Evolutionary conservation across 2,113 vertebrate species (phyloP).

Genomic region (Pangasianodon hypophthalmus): DNA sequence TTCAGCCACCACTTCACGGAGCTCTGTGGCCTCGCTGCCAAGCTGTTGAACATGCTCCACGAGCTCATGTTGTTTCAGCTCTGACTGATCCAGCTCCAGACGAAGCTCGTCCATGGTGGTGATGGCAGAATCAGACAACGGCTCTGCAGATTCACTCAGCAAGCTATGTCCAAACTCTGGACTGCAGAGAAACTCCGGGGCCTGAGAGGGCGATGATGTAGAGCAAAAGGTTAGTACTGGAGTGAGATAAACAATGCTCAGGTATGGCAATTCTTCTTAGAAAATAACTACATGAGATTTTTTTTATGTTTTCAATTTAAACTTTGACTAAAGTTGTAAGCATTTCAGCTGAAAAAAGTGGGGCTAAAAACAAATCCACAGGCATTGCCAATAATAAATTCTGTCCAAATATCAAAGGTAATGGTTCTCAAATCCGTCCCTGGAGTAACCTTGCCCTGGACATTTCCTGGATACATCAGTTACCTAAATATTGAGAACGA

Average conservation of each 20-base stretch:
- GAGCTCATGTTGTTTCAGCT: conserved; percentile 83
- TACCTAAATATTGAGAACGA: background rate
- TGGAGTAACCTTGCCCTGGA: background rate
- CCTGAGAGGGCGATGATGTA: conserved; percentile 64
- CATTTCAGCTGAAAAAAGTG: background rate
- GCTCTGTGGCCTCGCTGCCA: conserved; percentile 81
- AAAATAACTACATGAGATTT: too few species aligned
- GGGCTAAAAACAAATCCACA: background rate
- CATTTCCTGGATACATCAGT: background rate
- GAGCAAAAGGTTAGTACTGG: background rate
- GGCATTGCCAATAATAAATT: background rate
- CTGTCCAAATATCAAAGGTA: background rate
- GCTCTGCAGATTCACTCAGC: conserved; percentile 75
- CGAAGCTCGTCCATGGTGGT: conserved; percentile 86
- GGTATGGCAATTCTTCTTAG: too few species aligned
- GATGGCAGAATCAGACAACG: conserved; percentile 59
- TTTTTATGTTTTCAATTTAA: background rate
- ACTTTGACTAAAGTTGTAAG: background rate
- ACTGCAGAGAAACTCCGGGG: conserved; percentile 81
- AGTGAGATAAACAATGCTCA: background rate
- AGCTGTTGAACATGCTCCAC: conserved; percentile 77
- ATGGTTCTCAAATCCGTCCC: background rate
- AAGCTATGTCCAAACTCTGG: conserved; percentile 80
- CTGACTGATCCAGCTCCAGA: conserved; percentile 88
- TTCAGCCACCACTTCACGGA: conserved; percentile 74